Conservation (phyloP, 1,140 invertebrate genomes). For the Drosophila mayri region DNA sequence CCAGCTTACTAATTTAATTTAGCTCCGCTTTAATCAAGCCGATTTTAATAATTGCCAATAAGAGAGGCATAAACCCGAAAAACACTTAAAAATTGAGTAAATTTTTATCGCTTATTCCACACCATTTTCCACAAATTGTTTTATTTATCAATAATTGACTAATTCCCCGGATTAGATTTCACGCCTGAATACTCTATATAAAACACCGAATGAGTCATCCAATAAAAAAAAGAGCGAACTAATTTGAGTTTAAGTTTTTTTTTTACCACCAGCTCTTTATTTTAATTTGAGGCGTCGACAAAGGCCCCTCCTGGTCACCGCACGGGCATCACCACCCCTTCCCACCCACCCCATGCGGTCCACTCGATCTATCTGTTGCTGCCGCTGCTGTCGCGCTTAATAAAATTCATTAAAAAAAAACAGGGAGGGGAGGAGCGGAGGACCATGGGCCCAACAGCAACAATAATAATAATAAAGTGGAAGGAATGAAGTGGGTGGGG, state of each 20-base stretch:
- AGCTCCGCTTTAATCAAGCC: background rate
- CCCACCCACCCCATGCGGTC: background rate
- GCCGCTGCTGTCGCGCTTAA: constrained; percentile 61
- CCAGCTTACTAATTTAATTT: background rate
- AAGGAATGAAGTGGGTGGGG: background rate
- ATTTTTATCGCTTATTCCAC: constrained; percentile 21
- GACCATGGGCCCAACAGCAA: constrained; percentile 32
- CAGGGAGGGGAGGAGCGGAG: background rate
- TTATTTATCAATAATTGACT: constrained; percentile 42
- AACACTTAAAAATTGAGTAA: background rate
- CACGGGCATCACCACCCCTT: background rate
- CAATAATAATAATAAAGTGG: constrained; percentile 26
- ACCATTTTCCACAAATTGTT: constrained; percentile 32
- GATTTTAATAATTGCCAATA: constrained; percentile 7
- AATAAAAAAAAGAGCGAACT: constrained; percentile 29
- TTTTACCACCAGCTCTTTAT: constrained; percentile 26
- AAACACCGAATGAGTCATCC: constrained; percentile 35
- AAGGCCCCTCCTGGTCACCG: constrained; percentile 25
- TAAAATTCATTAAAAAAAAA: constrained; percentile 67
- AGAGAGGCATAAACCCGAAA: constrained; percentile 3
- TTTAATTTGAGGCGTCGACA: constrained; percentile 45
- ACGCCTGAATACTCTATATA: constrained; percentile 9
- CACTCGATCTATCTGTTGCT: constrained; percentile 42
- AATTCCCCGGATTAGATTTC: constrained; percentile 32
- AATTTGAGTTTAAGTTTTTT: constrained; percentile 15